phyloP scores from a whole-genome alignment of 2,113 vertebrate species.

The Cryptotis parvus region DNA sequence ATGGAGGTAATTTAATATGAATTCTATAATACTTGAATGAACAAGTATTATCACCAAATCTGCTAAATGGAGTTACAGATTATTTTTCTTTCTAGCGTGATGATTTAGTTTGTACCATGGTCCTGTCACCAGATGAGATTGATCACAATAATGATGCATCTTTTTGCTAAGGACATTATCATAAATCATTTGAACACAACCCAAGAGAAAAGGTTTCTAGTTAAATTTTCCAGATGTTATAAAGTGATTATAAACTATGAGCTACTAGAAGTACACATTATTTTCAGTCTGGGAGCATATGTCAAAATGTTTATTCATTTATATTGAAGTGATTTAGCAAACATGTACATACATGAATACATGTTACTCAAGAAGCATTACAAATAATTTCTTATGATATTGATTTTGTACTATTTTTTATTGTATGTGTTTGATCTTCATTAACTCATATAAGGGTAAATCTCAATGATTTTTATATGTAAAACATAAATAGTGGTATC shows the following conservation, averaged over 20 bases:
- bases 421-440: background rate
- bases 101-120: constrained; percentile 67
- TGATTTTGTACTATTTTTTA: background rate
- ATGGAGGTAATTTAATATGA: constrained; percentile 70
- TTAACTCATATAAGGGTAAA: background rate
- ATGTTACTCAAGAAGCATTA: background rate
- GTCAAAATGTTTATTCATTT: constrained; percentile 70
- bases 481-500: constrained; percentile 21
- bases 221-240: constrained; percentile 70
- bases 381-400: background rate
- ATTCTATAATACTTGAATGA: constrained; percentile 66
- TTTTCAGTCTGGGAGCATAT: constrained; percentile 63
- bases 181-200: constrained; percentile 72
- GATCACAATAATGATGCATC: constrained; percentile 71
- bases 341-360: background rate
- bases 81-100: constrained; percentile 55
- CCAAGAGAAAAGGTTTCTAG: constrained; percentile 67
- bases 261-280: constrained; percentile 58
- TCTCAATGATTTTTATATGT: background rate
- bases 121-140: constrained; percentile 77
- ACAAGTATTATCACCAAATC: constrained; percentile 59
- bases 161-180: constrained; percentile 76
- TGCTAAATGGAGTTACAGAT: constrained; percentile 47
- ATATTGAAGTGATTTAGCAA: constrained; percentile 62
- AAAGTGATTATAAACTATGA: constrained; percentile 56